Conservation (phyloP, 2,113 vertebrate genomes). For the Brevimyrus niger region DNA sequence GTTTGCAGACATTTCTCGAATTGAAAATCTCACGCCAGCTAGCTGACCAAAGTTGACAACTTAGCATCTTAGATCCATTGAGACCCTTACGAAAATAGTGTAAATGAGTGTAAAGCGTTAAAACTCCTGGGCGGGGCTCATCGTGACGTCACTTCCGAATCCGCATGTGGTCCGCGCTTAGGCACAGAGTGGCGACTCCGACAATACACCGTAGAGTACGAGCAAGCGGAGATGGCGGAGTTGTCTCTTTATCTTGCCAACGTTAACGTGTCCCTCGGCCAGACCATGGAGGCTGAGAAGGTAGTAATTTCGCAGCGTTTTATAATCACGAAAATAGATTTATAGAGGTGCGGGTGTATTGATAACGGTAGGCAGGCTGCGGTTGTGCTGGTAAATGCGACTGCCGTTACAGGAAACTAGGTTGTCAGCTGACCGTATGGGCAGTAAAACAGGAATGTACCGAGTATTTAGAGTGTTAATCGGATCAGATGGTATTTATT, state of each 20-base stretch:
- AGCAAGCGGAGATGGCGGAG: slow-evolving; percentile 41
- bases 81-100: neutral
- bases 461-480: neutral
- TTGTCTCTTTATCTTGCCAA: slow-evolving; percentile 52
- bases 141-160: neutral
- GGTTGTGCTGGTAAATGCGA: neutral
- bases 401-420: neutral
- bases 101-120: neutral
- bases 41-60: neutral
- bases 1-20: neutral
- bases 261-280: slow-evolving; percentile 48
- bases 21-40: neutral
- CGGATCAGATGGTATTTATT: neutral
- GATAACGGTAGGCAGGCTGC: neutral
- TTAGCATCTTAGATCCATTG: neutral
- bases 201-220: neutral
- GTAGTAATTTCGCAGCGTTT: slow-evolving; percentile 31
- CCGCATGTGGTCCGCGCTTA: neutral
- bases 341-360: neutral
- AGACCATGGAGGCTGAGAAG: slow-evolving; percentile 58
- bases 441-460: neutral
- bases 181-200: neutral
- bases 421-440: neutral
- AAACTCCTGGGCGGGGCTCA: neutral
- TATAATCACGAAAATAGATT: neutral